phyloP scores from a whole-genome alignment of 2,888 invertebrate species.

The Heliconius hortense region DNA sequence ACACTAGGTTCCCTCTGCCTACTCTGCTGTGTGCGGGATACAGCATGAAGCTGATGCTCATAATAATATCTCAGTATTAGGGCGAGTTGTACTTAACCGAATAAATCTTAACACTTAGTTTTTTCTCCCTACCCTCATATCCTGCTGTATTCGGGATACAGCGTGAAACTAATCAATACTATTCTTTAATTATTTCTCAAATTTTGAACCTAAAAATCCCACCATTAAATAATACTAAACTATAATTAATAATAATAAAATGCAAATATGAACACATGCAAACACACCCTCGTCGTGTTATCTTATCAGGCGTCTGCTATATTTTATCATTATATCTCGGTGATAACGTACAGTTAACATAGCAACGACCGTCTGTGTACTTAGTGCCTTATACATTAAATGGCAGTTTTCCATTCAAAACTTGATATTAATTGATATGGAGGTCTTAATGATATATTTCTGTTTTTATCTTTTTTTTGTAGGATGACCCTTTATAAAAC shows the following conservation, averaged over 20 bases:
- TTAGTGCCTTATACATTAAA: constrained; percentile 10
- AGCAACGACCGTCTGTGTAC: constrained; percentile 36
- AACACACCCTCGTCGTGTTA: constrained; percentile 35
- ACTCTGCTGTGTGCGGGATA: too few relatives aligned
- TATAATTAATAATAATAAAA: not conserved
- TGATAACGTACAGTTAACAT: constrained; percentile 44
- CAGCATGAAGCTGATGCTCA: too few relatives aligned
- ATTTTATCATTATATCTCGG: constrained; percentile 45
- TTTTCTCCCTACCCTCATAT: not conserved
- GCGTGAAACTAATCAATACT: not conserved
- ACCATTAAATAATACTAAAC: not conserved
- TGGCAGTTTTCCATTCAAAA: not conserved
- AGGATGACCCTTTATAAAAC: not conserved
- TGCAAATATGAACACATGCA: constrained; percentile 29
- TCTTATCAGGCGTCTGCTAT: constrained; percentile 52
- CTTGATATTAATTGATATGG: not conserved
- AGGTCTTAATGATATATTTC: not conserved
- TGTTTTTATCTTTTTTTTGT: not conserved
- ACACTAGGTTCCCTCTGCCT: too few relatives aligned
- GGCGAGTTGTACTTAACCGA: too few relatives aligned
- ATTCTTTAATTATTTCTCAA: not conserved
- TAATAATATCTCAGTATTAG: too few relatives aligned
- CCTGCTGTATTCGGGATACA: not conserved
- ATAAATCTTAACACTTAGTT: too few relatives aligned
- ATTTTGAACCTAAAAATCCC: not conserved